phyloP scores from a whole-genome alignment of 2,888 invertebrate genomes.

The Lypha dubia region DNA sequence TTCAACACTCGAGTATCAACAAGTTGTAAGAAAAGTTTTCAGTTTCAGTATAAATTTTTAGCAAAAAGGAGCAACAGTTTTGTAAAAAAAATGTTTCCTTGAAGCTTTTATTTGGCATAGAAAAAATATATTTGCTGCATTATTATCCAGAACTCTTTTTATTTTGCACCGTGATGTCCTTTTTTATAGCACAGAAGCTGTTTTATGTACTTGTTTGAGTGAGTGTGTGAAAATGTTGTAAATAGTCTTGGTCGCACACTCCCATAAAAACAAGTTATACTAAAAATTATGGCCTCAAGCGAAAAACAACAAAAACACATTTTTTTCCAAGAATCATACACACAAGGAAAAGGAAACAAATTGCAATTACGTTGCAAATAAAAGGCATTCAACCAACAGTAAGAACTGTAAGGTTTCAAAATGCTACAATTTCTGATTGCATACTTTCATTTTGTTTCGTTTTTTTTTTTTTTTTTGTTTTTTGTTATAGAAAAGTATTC shows the following conservation, averaged over 20 bases:
- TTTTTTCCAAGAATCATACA: background rate
- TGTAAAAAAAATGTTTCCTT: constrained; percentile 12
- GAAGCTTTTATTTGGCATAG: background rate
- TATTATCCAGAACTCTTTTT: background rate
- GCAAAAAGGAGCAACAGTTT: constrained; percentile 1
- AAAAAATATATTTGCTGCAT: background rate
- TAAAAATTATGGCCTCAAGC: constrained; percentile 56
- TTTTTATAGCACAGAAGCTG: background rate
- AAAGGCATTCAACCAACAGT: constrained; percentile 58
- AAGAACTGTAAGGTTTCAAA: constrained; percentile 26
- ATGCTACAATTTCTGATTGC: constrained; percentile 45
- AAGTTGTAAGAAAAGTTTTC: constrained; percentile 13
- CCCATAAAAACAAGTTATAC: constrained; percentile 7
- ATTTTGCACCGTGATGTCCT: background rate
- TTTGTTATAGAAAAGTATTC: background rate
- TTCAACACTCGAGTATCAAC: constrained; percentile 12
- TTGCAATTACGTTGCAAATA: constrained; percentile 64
- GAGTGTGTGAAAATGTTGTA: constrained; percentile 7
- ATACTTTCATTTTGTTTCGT: constrained; percentile 10
- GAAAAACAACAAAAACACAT: constrained; percentile 13
- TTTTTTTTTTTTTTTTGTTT: background rate
- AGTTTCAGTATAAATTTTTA: background rate
- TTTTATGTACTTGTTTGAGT: background rate
- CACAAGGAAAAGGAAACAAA: constrained; percentile 35
- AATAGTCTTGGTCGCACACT: background rate